These are phyloP conservation scores for Ammodytes dubius DNA, from an alignment of 2,113 vertebrate genomes.

Conservation along the genomic window DNA sequence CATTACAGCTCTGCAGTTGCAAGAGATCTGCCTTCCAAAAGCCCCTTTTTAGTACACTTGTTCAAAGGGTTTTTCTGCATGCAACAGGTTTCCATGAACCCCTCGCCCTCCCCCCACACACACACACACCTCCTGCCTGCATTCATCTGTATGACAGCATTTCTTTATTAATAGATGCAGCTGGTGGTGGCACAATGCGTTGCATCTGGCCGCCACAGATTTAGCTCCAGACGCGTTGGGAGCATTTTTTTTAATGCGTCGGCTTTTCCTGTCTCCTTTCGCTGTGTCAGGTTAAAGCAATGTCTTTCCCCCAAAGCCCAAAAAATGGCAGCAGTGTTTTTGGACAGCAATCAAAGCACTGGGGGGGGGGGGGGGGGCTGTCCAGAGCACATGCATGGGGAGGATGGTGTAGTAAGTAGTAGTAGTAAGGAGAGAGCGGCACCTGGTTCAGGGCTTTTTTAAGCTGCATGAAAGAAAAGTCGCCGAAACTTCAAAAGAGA, in stretches of 20 bases:
- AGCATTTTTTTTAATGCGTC: slow-evolving; percentile 13
- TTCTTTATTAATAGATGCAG: slow-evolving; percentile 49
- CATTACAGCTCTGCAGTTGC: too few species aligned
- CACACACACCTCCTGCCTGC: slow-evolving; percentile 5
- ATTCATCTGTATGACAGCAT: slow-evolving; percentile 36
- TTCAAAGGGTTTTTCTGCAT: slow-evolving; percentile 38
- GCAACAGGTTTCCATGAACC: slow-evolving; percentile 49
- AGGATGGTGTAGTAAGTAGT: slow-evolving; percentile 15
- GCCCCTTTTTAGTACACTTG: slow-evolving; percentile 9
- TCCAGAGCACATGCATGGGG: slow-evolving; percentile 9
- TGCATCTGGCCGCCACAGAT: slow-evolving; percentile 48
- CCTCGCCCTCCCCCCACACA: too few species aligned
- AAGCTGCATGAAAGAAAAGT: slow-evolving; percentile 41
- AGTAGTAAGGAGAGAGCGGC: slow-evolving; percentile 1
- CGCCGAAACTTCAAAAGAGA: slow-evolving; percentile 54
- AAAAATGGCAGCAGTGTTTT: slow-evolving; percentile 1
- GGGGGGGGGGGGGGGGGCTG: too few species aligned
- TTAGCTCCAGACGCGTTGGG: slow-evolving; percentile 32
- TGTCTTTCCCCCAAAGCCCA: background rate
- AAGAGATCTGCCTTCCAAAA: slow-evolving; percentile 24
- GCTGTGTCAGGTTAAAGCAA: slow-evolving; percentile 24
- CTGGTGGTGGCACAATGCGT: slow-evolving; percentile 40
- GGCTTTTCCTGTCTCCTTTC: slow-evolving; percentile 25
- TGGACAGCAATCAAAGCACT: slow-evolving; percentile 49
- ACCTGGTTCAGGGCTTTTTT: slow-evolving; percentile 50